These are phyloP conservation scores for Stenodema calcarata DNA, from an alignment of 2,888 invertebrate species.

Conservation along the genomic window DNA sequence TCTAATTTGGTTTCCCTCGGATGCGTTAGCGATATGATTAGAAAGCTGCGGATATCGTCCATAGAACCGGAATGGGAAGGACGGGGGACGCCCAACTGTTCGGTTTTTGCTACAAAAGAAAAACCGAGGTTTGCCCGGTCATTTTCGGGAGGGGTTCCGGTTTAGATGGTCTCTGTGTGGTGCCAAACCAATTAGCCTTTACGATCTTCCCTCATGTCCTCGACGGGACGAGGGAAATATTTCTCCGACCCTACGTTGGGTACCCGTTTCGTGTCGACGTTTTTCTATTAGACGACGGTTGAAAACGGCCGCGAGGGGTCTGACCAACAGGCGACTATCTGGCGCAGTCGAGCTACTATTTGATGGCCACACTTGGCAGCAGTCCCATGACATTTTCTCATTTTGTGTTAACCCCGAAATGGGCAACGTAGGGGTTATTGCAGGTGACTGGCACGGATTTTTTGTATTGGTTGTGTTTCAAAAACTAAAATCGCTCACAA, in stretches of 20 bases:
- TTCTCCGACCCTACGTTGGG: not conserved
- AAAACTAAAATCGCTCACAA: no score
- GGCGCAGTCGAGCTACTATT: no score
- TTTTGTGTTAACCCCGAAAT: no score
- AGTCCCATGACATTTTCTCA: no score
- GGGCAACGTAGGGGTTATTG: no score
- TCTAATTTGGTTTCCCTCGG: slow-evolving; percentile 31
- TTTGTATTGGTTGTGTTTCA: no score
- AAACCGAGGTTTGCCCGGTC: not conserved
- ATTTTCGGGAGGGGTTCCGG: not conserved
- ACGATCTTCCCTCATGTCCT: slow-evolving; percentile 28
- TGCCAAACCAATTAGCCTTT: slow-evolving; percentile 46
- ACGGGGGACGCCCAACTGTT: slow-evolving; percentile 11
- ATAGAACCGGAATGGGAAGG: not conserved
- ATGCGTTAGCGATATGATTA: slow-evolving; percentile 18
- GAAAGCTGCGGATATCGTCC: slow-evolving; percentile 30
- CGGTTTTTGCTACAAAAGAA: slow-evolving; percentile 42
- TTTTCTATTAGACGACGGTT: not conserved
- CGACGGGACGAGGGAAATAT: not conserved
- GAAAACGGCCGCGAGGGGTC: no score
- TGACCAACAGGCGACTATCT: no score
- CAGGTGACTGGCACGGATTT: no score
- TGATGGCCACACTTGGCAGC: no score
- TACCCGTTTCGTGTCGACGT: not conserved
- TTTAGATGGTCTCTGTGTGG: slow-evolving; percentile 22